Evolutionary conservation across 2,113 vertebrate genomes (phyloP), one percentile per base, ranked within the genome.

Genomic region (Phylloscopus whistleri): DNA sequence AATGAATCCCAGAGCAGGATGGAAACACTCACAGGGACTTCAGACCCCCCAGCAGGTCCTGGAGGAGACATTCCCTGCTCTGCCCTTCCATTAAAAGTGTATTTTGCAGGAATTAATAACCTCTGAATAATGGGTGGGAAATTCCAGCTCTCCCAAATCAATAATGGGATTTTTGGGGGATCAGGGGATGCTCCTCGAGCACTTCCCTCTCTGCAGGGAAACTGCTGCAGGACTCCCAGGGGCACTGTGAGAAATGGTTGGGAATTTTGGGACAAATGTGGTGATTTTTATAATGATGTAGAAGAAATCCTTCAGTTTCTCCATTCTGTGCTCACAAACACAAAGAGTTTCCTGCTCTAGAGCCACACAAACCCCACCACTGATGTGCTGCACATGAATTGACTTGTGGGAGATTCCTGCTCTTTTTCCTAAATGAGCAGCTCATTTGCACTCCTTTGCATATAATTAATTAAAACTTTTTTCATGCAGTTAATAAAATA

Each of bases 101-200:
- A 4, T 51, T 87, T 66, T 62, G 22, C 60, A 23, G 41, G 55
- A 48, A 91, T 37, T 27, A 74, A 58, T 56, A 24, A 46, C n/a
- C 46, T 27, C 5, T 33, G 48, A 10, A 52, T 17, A 49, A 33
- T 0, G 0, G 33, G 8, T 2, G 13, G 3, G 22, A 20, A 69
- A 37, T 6, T 1, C 13, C 26, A 75, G 41, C 3, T 6, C 30
- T 66, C n/a, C 11, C 10, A 30, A 30, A 87, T n/a, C 49, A 9
- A 1, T 11, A 3, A 17, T 4, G 44, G 18, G 46, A 2, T 56
- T 16, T 69, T 48, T 82, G 13, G 24, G 19, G 3, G 12, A 28
- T 53, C 31, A 21, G 11, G 8, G 2, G 51, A 11, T 53, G 68
- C 28, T 91, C 22, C 48, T 12, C 0, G 0, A 56, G 31, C 51